Percentiles rank a stretch among this genome's conserved stretches.
phyloP scores from a whole-genome alignment of 64 coral and sea anemone genomes.

The Montipora sp. region DNA sequence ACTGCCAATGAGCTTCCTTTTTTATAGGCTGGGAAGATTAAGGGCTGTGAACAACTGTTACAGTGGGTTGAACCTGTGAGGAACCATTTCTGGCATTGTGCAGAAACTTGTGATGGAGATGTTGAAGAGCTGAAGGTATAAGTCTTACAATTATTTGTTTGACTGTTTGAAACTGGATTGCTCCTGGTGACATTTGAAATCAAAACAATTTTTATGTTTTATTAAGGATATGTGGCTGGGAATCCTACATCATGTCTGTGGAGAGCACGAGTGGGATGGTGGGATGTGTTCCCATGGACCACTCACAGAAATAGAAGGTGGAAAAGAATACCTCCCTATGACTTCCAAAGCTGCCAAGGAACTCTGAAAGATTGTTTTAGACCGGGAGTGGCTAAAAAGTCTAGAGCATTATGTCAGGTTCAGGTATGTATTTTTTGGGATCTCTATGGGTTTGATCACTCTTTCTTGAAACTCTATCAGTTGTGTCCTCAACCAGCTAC shows the following conservation, averaged over 20 bases:
- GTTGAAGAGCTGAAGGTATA: constrained; percentile 47
- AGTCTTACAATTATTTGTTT: background rate
- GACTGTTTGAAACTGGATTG: background rate
- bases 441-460: background rate
- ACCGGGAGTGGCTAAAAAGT: constrained; percentile 34
- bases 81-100: constrained; percentile 74
- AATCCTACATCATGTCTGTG: constrained; percentile 53
- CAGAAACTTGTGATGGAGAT: constrained; percentile 35
- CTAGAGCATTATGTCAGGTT: constrained; percentile 50
- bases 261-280: constrained; percentile 46
- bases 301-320: constrained; percentile 28
- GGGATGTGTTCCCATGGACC: constrained; percentile 53
- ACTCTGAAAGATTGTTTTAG: constrained; percentile 42
- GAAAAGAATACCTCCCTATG: constrained; percentile 35
- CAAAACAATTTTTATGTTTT: constrained; percentile 21
- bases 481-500: too few relatives aligned
- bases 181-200: background rate
- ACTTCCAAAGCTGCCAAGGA: constrained; percentile 49
- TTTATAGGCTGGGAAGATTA: constrained; percentile 47
- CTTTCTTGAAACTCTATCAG: too few relatives aligned
- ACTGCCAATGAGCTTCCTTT: background rate
- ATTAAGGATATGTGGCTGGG: constrained; percentile 64
- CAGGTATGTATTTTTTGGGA: constrained; percentile 35
- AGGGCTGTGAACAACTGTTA: constrained; percentile 39
- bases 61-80: constrained; percentile 67